These are phyloP conservation scores for Galerucella pusilla DNA, from an alignment of 2,888 invertebrate species.

Conservation along the genomic window DNA sequence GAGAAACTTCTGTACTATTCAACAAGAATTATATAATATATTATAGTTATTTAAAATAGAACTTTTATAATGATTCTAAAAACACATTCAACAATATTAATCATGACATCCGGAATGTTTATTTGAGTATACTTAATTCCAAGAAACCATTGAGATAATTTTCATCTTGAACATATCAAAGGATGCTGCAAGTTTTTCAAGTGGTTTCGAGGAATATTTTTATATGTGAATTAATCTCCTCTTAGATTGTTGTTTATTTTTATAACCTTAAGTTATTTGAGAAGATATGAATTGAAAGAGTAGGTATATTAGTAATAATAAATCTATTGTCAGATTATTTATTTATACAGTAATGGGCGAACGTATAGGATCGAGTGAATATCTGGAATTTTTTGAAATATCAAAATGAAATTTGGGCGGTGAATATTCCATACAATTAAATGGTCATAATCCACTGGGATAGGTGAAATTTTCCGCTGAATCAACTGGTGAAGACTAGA, in stretches of 20 bases:
- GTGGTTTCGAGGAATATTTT: slow-evolving; percentile 11
- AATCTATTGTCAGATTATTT: not conserved
- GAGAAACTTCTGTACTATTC: not conserved
- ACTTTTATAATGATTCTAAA: not conserved
- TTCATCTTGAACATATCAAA: slow-evolving; percentile 16
- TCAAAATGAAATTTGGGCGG: too few relatives aligned
- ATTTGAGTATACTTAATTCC: slow-evolving; percentile 6
- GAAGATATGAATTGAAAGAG: not conserved
- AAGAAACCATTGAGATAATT: slow-evolving; percentile 6
- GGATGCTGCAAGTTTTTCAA: slow-evolving; percentile 17
- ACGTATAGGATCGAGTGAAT: too few relatives aligned
- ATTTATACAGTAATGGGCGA: not conserved
- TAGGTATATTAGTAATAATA: not conserved
- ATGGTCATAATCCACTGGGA: too few relatives aligned
- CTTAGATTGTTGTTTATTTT: not conserved
- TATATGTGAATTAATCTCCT: not conserved
- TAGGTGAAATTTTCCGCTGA: too few relatives aligned
- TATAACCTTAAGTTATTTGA: not conserved
- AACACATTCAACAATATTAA: not conserved
- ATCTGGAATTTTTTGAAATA: too few relatives aligned
- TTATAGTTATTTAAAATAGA: not conserved
- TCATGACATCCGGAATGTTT: not conserved
- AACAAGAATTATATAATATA: not conserved
- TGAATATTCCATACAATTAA: too few relatives aligned
- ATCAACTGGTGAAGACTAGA: too few relatives aligned